Evolutionary conservation across 2,113 vertebrate species (phyloP), one percentile per base, ranked within the genome.

Genomic region (Azemiops feae): DNA sequence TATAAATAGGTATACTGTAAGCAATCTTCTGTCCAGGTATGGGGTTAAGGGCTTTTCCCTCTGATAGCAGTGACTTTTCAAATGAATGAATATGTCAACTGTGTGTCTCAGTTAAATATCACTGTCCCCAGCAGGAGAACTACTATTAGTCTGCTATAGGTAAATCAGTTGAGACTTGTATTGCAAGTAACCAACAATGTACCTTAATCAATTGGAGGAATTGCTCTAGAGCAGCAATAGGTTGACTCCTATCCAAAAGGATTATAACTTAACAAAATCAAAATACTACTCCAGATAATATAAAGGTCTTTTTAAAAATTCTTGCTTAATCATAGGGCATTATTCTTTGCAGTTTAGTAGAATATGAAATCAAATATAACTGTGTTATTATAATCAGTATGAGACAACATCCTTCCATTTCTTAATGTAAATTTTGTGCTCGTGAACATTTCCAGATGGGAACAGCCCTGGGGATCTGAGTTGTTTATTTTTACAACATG

Each of bases 381-480:
- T 89, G 43, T 58, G 93, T 74, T 93, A 89, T 90, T 94, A 50
- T 88, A 92, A 94, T 91, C 91, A 27, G 92, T 86, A 94, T 69
- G 86, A 88, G 1, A 86, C 64, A 91, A 39, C 53, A 93, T 91
- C 58, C 93, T 94, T 91, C 87, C 88, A 93, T 16, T 91, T 95
- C 74, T 86, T 95, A 34, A 91, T 95, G 92, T 95, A 95, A 94
- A 96, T 97, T 96, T 96, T 94, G 58, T 95, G 94, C 92, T 95
- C 88, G 88, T 95, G 96, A 95, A 96, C 93, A 95, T 94, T 96
- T 94, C 96, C 96, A 97, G 96, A 97, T 97, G 97, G 96, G 96
- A 95, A 93, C 55, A 85, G 95, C 96, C 96, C 95, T 96, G 88
- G 96, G 96, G 96, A 96, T 93, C 92, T 91, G 95, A 95, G 92